Evolutionary conservation across 1,140 invertebrate species (phyloP), one percentile per base, ranked within the genome.

Genomic region (Temnothorax longispinosus): DNA sequence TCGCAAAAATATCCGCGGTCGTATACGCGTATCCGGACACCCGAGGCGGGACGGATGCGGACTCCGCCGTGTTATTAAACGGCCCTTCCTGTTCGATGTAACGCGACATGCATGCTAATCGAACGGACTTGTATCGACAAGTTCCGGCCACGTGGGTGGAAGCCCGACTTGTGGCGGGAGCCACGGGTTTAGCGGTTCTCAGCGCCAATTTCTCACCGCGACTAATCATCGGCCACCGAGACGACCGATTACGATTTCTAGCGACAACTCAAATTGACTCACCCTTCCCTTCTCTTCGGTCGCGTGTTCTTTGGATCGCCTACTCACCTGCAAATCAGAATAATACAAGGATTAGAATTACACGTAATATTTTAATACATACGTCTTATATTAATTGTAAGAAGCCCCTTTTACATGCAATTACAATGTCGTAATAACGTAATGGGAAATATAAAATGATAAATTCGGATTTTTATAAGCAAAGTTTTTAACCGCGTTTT

Each of bases 321-420:
- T 94, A 94, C 94, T 94, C 93, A 94, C 94, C 93, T 94, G 92
- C 13, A 94, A 94, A 0, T 44, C 38, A 74, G 27, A 84, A 74
- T 35, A 84, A 47, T 13, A 52, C 13, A 11, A 18, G 41, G 4
- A 62, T 84, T 75, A 82, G 69, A 67, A 38, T 44, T 6, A 38
- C 8, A 50, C 2, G 5, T 52, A 27, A 13, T 38, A 8, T 74
- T 38, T 54, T 18, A 65, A 50, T 10, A 32, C 13, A 13, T 27
- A 35, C 18, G 11, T 18, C 18, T 54, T 71, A 72, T 27, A 27
- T 27, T 27, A 27, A 27, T 54, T 72, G 2, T 71, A 72, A 76
- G 35, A 35, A 47, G 15, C 27, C 3, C 38, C 1, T 32, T 54
- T 58, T 7, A 50, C 13, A 13, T 56, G 11, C 7, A 27, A 18